Percentiles rank a stretch among this genome's conserved stretches.
Conservation (phyloP, 2,888 invertebrate species). For the Philopedon plagiatum region DNA sequence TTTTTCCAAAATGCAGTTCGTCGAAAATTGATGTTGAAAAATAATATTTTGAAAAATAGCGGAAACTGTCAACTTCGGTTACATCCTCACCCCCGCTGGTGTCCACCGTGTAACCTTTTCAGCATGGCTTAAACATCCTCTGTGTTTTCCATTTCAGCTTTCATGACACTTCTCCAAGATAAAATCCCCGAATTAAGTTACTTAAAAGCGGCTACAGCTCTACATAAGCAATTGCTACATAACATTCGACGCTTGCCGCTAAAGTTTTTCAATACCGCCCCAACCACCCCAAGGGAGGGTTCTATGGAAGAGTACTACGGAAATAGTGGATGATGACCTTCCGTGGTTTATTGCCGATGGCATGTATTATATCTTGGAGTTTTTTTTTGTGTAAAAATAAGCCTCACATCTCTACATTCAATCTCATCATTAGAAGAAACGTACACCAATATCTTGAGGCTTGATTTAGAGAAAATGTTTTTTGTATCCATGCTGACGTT, state of each 20-base stretch:
- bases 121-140: slow-evolving; percentile 6
- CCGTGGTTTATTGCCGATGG: slow-evolving; percentile 78
- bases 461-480: too few species aligned
- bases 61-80: too few species aligned
- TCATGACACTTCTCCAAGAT: slow-evolving; percentile 69
- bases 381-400: too few species aligned
- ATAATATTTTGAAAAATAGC: too few species aligned
- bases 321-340: slow-evolving; percentile 79
- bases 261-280: slow-evolving; percentile 87
- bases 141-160: slow-evolving; percentile 67
- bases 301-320: slow-evolving; percentile 83
- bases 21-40: too few species aligned
- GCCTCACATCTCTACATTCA: neutral
- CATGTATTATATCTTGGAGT: slow-evolving; percentile 79
- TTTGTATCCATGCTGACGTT: too few species aligned
- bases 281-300: too few species aligned
- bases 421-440: too few species aligned
- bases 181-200: slow-evolving; percentile 72
- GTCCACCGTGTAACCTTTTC: neutral
- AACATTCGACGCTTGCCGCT: slow-evolving; percentile 79
- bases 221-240: slow-evolving; percentile 76
- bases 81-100: too few species aligned
- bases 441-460: too few species aligned
- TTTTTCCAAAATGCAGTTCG: too few species aligned
- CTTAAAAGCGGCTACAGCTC: slow-evolving; percentile 77